Evolutionary conservation across 2,888 invertebrate genomes (phyloP), one percentile per base, ranked within the genome.

Genomic region (Nemoura dubitans): DNA sequence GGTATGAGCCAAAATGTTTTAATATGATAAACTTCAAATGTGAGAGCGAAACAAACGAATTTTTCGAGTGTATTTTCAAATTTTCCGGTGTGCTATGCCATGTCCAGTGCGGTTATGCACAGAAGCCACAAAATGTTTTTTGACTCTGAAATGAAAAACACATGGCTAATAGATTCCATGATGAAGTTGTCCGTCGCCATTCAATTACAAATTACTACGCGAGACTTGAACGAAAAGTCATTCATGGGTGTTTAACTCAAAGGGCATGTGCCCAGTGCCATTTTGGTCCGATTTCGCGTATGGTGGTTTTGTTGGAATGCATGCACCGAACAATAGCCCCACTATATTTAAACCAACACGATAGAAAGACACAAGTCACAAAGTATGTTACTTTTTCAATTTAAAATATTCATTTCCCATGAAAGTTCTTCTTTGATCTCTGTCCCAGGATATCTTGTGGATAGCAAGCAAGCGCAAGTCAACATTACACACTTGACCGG

Each of bases 381-480:
- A 83, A 83, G 83, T 76, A 77, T 86, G 83, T 76, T 76, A 76
- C 85, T 16, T 76, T 83, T 85, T 43, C 85, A 81, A 86, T 86
- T 86, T 86, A 86, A 86, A 86, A 80, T 86, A 86, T 86, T 86
- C 86, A 86, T 86, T 76, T 86, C 77, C 25, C 43, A 77, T 76
- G 42, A 78, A 86, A 27, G 81, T 30, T 76, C 43, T 76, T 76
- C 81, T 87, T 85, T 85, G 85, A 85, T 85, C 85, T 80, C 76
- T 29, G 76, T 80, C 36, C 85, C 29, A 2, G 81, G 26, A 30
- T 81, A 28, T 81, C 28, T 81, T 81, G 81, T 28, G 30, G 81
- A 27, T 27, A 78, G 78, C 81, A 81, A 81, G 81, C 81, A 36
- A 85, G 78, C 76, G 84, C 85, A 77, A 81, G 85, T 87, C 87